These are phyloP conservation scores for Enteromius paludinosus DNA, from an alignment of 2,797 vertebrate species.

Conservation along the genomic window DNA sequence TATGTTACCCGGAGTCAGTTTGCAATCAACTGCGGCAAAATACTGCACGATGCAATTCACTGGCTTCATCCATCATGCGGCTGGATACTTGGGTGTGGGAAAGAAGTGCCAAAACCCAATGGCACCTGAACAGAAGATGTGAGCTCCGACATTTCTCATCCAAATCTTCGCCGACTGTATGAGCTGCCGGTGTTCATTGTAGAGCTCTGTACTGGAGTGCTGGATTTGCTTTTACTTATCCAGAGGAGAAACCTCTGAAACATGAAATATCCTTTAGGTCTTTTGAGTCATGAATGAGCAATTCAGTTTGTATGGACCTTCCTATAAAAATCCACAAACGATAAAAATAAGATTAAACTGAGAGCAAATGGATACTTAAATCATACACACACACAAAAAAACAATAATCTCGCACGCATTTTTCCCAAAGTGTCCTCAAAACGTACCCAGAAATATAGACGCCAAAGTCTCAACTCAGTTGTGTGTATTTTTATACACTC, in stretches of 20 bases:
- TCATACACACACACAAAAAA: background rate
- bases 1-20: slow-evolving; percentile 48
- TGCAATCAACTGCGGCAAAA: slow-evolving; percentile 47
- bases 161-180: background rate
- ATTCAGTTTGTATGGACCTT: background rate
- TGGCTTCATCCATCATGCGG: slow-evolving; percentile 32
- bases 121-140: slow-evolving; percentile 3
- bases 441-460: background rate
- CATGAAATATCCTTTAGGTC: background rate
- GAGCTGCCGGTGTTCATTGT: background rate
- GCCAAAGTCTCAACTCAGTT: background rate
- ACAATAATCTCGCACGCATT: background rate
- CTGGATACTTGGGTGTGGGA: background rate
- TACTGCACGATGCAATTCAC: slow-evolving; percentile 28
- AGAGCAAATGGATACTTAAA: background rate
- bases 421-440: background rate
- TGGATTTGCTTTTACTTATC: background rate
- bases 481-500: background rate
- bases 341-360: background rate
- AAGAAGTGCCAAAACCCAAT: background rate
- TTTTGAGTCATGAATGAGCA: background rate
- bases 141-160: background rate
- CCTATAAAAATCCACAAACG: background rate
- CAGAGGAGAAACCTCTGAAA: background rate
- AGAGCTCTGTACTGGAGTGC: background rate